Evolutionary conservation across 2,113 vertebrate genomes (phyloP).

Genomic region (Grus americana): DNA sequence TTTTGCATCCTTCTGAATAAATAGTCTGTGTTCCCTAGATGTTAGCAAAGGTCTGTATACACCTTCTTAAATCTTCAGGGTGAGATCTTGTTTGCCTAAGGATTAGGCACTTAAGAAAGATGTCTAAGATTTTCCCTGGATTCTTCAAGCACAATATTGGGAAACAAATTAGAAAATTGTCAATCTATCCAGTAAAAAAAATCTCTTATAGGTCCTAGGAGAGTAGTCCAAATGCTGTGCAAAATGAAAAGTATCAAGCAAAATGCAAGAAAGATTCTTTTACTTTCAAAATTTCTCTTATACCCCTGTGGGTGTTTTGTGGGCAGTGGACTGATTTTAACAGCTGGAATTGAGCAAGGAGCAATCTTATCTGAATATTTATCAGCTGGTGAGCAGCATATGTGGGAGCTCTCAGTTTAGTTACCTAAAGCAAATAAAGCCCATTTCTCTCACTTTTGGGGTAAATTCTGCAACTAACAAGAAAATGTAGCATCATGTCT

Average conservation of each 20-base stretch:
- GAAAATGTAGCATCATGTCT: background rate
- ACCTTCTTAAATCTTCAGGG: background rate
- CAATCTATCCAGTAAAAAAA: background rate
- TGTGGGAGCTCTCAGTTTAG: background rate
- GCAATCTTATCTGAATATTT: background rate
- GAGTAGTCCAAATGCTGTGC: background rate
- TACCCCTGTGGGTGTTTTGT: background rate
- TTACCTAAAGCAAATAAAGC: background rate
- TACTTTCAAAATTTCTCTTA: background rate
- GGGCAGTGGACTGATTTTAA: background rate
- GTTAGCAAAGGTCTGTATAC: background rate
- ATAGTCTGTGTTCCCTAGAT: background rate
- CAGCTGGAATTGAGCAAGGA: background rate
- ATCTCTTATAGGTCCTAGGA: background rate
- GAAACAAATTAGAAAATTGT: background rate
- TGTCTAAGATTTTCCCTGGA: background rate
- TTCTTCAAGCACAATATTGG: background rate
- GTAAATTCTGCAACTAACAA: background rate
- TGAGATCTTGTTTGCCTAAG: background rate
- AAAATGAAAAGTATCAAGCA: background rate
- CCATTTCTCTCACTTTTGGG: background rate
- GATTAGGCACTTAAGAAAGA: background rate
- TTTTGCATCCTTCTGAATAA: background rate
- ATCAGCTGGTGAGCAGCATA: background rate
- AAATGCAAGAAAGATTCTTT: background rate